Conservation (phyloP, 2,888 invertebrate species). For the Vanessa cardui region DNA sequence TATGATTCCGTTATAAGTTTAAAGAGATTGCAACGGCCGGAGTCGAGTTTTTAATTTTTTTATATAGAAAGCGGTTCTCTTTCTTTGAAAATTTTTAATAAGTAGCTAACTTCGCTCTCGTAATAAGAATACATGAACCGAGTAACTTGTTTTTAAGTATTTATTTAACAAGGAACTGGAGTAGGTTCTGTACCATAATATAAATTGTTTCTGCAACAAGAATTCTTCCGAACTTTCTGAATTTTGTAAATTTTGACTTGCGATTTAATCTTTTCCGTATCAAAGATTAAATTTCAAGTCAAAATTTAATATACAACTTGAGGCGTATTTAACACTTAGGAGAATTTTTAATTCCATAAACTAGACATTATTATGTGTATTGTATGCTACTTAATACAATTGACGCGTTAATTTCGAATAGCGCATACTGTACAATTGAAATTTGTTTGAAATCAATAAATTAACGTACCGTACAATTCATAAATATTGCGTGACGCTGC, state of each 20-base stretch:
- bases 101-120: slow-evolving; percentile 33
- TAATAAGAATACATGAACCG: slow-evolving; percentile 27
- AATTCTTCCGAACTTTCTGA: slow-evolving; percentile 9
- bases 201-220: slow-evolving; percentile 14
- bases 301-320: too few relatives aligned
- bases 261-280: slow-evolving; percentile 1
- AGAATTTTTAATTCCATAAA: too few relatives aligned
- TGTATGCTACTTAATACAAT: too few relatives aligned
- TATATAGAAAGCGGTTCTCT: slow-evolving; percentile 41
- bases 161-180: slow-evolving; percentile 20
- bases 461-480: slow-evolving; percentile 1
- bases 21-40: slow-evolving; percentile 60
- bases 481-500: slow-evolving; percentile 15
- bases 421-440: too few relatives aligned
- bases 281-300: too few relatives aligned
- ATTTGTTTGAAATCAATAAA: not conserved
- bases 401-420: too few relatives aligned
- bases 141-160: slow-evolving; percentile 24
- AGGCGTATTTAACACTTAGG: too few relatives aligned
- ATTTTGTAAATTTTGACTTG: slow-evolving; percentile 4
- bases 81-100: slow-evolving; percentile 40
- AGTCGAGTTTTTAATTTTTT: slow-evolving; percentile 47
- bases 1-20: slow-evolving; percentile 76
- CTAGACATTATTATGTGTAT: too few relatives aligned
- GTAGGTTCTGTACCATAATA: slow-evolving; percentile 14